These are phyloP conservation scores for Pseudopodoces humilis DNA, from an alignment of 2,113 vertebrate species.

Conservation along the genomic window DNA sequence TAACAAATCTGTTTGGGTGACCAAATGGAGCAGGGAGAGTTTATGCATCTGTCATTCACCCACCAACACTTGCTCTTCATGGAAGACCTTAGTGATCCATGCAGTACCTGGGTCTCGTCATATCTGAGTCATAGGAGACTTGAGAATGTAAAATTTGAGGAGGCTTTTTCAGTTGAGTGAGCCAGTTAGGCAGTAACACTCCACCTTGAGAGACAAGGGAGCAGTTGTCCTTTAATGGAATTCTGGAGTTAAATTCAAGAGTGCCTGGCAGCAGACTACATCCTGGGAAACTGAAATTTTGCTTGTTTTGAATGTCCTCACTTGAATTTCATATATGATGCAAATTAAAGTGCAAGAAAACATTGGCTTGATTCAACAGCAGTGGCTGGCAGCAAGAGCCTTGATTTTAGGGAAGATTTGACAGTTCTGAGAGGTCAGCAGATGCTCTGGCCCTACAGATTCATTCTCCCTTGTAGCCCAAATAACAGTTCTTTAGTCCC, in stretches of 20 bases:
- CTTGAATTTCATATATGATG: background rate
- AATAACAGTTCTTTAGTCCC: background rate
- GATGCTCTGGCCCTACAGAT: background rate
- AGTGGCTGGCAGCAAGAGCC: background rate
- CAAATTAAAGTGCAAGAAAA: background rate
- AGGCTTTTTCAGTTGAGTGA: background rate
- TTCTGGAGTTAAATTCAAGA: background rate
- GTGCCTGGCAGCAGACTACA: rapidly evolving
- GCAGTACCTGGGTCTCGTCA: too few species aligned
- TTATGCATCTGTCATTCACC: background rate
- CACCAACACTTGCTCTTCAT: background rate
- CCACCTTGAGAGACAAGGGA: background rate
- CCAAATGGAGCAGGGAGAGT: background rate
- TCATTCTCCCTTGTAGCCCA: background rate
- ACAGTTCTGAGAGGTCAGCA: background rate
- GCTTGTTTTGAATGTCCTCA: background rate
- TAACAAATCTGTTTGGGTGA: background rate
- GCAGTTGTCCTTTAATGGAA: background rate
- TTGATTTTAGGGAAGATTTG: background rate
- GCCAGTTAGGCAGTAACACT: background rate
- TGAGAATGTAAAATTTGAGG: background rate
- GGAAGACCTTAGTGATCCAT: background rate
- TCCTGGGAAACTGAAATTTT: background rate
- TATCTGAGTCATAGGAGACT: background rate
- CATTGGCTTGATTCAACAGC: background rate